Evolutionary conservation across 2,797 vertebrate species (phyloP).

Genomic region (Clarias pachynema): DNA sequence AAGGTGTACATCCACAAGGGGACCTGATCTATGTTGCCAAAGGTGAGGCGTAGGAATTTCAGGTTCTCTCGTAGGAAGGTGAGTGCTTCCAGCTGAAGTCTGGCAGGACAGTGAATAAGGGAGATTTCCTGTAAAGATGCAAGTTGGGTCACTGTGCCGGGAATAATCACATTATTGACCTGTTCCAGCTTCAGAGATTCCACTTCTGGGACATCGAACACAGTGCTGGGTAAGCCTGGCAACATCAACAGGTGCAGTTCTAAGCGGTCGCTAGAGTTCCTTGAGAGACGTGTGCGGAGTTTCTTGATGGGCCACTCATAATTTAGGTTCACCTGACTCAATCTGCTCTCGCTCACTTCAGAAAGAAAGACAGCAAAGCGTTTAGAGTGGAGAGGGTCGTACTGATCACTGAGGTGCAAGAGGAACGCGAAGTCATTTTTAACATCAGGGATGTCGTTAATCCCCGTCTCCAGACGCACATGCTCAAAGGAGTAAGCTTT

Average conservation of each 20-base stretch:
- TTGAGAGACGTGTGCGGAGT: slow-evolving; percentile 77
- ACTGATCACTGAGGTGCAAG: slow-evolving; percentile 88
- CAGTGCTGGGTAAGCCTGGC: slow-evolving; percentile 82
- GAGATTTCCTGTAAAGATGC: slow-evolving; percentile 80
- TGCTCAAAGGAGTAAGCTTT: slow-evolving; percentile 87
- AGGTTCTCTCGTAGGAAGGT: slow-evolving; percentile 80
- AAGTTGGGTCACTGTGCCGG: slow-evolving; percentile 77
- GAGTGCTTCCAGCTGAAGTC: slow-evolving; percentile 80
- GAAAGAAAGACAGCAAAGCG: slow-evolving; percentile 90
- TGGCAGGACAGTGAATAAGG: slow-evolving; percentile 79
- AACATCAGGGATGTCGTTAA: slow-evolving; percentile 88
- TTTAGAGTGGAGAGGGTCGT: slow-evolving; percentile 87
- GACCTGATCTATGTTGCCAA: slow-evolving; percentile 78
- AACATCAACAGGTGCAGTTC: slow-evolving; percentile 86
- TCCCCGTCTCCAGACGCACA: slow-evolving; percentile 84
- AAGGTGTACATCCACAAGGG: slow-evolving; percentile 86
- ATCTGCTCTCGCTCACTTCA: slow-evolving; percentile 86
- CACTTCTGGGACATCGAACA: slow-evolving; percentile 83
- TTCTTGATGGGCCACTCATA: slow-evolving; percentile 85
- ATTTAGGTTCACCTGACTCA: slow-evolving; percentile 89
- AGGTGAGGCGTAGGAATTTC: slow-evolving; percentile 80
- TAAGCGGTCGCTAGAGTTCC: slow-evolving; percentile 72
- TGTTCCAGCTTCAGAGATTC: slow-evolving; percentile 86
- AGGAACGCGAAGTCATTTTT: slow-evolving; percentile 93
- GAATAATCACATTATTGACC: slow-evolving; percentile 80